These are phyloP conservation scores for Ammodytes dubius DNA, from an alignment of 2,113 vertebrate species.

Conservation along the genomic window DNA sequence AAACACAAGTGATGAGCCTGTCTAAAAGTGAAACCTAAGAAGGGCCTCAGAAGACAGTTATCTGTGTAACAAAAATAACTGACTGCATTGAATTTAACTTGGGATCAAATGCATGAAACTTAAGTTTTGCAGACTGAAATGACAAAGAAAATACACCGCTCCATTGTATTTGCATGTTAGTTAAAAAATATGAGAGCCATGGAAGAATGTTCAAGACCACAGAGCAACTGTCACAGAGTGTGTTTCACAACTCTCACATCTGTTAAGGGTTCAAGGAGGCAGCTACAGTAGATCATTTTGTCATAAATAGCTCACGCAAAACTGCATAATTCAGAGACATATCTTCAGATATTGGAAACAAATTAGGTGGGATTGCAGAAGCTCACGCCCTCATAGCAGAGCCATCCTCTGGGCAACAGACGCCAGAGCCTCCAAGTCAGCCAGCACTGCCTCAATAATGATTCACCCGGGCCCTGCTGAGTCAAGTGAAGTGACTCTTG, in stretches of 20 bases:
- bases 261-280: background rate
- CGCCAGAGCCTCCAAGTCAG: conserved; percentile 45
- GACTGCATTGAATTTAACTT: background rate
- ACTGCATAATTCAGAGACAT: background rate
- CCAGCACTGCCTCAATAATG: conserved; percentile 51
- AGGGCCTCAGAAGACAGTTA: conserved; percentile 4
- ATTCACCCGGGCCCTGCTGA: conserved; percentile 69
- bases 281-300: no score
- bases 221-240: background rate
- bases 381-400: conserved; percentile 20
- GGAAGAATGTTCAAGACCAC: conserved; percentile 19
- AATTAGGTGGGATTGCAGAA: background rate
- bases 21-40: background rate
- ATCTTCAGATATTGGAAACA: background rate
- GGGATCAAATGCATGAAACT: background rate
- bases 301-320: no score
- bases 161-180: background rate
- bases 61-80: background rate
- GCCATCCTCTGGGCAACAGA: conserved; percentile 55
- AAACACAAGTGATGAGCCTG: background rate
- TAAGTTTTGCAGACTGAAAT: background rate
- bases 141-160: background rate
- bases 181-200: background rate
- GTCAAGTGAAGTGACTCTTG: conserved; percentile 56
- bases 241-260: conserved; percentile 32